These are phyloP conservation scores for Dorcus parallelipipedus DNA, from an alignment of 2,888 invertebrate species.

Conservation along the genomic window DNA sequence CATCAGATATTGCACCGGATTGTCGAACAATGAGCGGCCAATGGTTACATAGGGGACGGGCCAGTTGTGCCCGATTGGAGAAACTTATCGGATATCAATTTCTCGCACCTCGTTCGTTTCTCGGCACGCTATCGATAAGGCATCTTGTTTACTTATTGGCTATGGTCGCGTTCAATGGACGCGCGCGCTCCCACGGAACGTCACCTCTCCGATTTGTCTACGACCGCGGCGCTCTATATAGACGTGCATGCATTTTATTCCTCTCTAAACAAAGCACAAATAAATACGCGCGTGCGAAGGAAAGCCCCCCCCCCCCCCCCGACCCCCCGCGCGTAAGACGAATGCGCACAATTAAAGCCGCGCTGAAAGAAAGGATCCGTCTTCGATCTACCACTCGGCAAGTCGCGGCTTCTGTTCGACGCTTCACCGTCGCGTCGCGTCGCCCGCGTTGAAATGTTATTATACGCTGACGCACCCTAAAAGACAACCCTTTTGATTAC, in stretches of 20 bases:
- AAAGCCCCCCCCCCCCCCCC: too few relatives aligned
- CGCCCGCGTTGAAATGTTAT: too few relatives aligned
- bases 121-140: conserved; percentile 27
- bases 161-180: neutral
- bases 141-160: conserved; percentile 26
- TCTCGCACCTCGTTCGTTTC: conserved; percentile 27
- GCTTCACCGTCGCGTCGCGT: too few relatives aligned
- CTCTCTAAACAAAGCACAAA: too few relatives aligned
- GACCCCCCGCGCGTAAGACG: neutral
- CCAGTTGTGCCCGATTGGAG: neutral
- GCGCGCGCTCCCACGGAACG: neutral
- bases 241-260: too few relatives aligned
- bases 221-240: conserved; percentile 1
- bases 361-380: conserved; percentile 16
- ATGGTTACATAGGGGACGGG: conserved; percentile 1
- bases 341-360: conserved; percentile 1
- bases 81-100: conserved; percentile 24
- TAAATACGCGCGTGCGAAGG: too few relatives aligned
- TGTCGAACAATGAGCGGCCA: neutral
- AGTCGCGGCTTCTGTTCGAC: neutral
- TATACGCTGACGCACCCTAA: too few relatives aligned
- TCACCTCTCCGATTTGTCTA: neutral
- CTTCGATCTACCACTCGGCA: conserved; percentile 13
- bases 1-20: neutral
- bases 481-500: too few relatives aligned